Base-by-base conservation (phyloP, 1,140 invertebrate species). In the Cotesia typhae region DNA sequence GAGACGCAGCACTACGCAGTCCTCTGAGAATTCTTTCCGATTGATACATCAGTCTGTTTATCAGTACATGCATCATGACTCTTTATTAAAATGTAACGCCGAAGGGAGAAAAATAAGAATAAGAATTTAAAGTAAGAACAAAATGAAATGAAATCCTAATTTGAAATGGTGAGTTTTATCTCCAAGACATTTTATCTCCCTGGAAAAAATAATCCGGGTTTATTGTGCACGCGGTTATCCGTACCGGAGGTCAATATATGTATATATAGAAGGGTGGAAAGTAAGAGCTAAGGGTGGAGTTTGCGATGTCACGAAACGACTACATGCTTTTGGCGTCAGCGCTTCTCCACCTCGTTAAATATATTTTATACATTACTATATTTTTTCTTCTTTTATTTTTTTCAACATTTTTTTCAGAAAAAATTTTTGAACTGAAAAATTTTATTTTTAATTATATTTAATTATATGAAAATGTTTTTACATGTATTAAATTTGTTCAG, bases 111-210 rank as follows among this genome's bases (percentile, higher is more conserved):
- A 60, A 60, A 35, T 4, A 28, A 35, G 6, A 60, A 14, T 14
- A 35, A 17, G 12, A 17, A 61, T 9, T 20, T 9, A 12, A 61
- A 35, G 10, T 12, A 28, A 7, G 41, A 47, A 68, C 20, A 12
- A 59, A 60, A 70, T 78, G 73, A 67, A 78, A 73, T 78, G 74
- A 10, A 47, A 47, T 47, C 41, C 41, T 47, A 47, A 47, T 47
- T 47, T 47, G 41, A 47, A 47, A 47, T 47, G 6, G 41, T 47
- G 41, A 47, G 41, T 47, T 57, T 57, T 72, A 73, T 73, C 76
- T 76, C 68, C 71, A 41, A 69, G 66, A 51, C 35, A 73, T 76
- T 76, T 78, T 78, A 72, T 76, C 76, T 78, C 77, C 72, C 70
- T 74, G 71, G 77, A 70, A 47, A 53, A 52, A 52, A 41, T 75